A percentile compares a stretch with the other conserved stretches of the same genome.
These are phyloP conservation scores for Diprion similis DNA, from an alignment of 1,140 invertebrate genomes.

Conservation along the genomic window DNA sequence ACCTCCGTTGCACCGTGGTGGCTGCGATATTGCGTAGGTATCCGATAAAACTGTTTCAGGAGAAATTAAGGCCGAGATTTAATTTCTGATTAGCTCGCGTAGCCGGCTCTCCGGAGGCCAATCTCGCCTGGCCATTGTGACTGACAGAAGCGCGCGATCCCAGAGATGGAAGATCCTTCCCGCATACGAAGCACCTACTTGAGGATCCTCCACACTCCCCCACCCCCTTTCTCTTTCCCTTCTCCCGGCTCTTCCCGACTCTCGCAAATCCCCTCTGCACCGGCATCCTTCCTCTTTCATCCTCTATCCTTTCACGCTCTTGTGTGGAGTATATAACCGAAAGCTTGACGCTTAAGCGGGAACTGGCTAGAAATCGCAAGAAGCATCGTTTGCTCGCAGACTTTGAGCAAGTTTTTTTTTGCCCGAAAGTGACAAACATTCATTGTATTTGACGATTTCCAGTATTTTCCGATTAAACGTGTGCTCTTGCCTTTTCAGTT, in stretches of 20 bases:
- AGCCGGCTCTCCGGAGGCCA: constrained; percentile 43
- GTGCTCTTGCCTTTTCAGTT: neutral
- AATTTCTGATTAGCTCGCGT: constrained; percentile 58
- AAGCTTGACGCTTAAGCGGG: too few species aligned
- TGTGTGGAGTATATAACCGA: neutral
- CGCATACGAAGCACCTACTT: constrained; percentile 60
- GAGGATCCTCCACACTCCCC: constrained; percentile 26
- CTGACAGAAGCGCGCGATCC: constrained; percentile 56
- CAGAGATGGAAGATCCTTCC: constrained; percentile 56
- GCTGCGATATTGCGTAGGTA: neutral
- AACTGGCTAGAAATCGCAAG: too few species aligned
- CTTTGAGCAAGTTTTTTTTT: neutral
- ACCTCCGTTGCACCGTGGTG: neutral
- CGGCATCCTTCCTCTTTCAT: neutral
- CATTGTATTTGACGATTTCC: too few species aligned
- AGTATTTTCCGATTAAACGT: too few species aligned
- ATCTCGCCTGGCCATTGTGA: constrained; percentile 57
- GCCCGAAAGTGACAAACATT: neutral
- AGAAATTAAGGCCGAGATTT: constrained; percentile 59
- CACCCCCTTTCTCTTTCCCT: neutral
- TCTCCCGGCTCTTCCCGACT: neutral
- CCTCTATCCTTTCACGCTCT: neutral
- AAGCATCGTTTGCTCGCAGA: neutral
- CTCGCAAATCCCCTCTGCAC: neutral
- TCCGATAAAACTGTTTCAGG: constrained; percentile 27